Evolutionary conservation across 2,113 vertebrate genomes (phyloP), one percentile per base, ranked within the genome.

Genomic region (Cynoglossus semilaevis): DNA sequence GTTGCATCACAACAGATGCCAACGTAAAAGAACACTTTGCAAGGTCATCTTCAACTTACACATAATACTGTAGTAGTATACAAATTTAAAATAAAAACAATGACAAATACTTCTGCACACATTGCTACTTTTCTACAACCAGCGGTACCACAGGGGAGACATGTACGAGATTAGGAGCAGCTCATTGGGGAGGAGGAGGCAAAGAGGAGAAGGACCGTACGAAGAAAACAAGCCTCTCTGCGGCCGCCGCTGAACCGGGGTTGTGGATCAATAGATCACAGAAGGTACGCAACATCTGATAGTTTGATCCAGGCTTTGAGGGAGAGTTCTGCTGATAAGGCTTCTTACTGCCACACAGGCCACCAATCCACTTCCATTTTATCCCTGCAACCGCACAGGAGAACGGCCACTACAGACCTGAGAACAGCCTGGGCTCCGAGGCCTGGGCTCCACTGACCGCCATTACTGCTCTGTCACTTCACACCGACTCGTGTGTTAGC

Each of bases 241-340:
- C 67, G 51, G 48, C 41, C 57, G 74, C 57, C 54, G 44, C 71
- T 70, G 70, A 76, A 69, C 62, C 65, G 9, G 15, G 37, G 48
- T 57, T 67, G 41, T 52, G 56, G 77, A 82, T 86, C 81, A 78
- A 84, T 85, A 77, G 73, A 77, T 77, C 74, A 80, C 64, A 82
- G 65, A 76, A 85, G 72, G 61, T 76, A 67, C 64, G 72, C 63
- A 34, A 34, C 73, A 83, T 67, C 74, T 67, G 69, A 82, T 75
- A 61, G 52, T 67, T 75, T 44, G 44, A 70, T 68, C 63, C 54
- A 15, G 38, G 58, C 72, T 45, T n/a, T 15, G 29, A 70, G 58
- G 50, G 62, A 70, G 74, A 15, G 60, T 82, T 43, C 64, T 75
- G 82, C 82, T 85, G 81, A 85, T 64, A 70, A 59, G 61, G 70